phyloP scores from a whole-genome alignment of 2,797 vertebrate species.

The Hylomyscus alleni region DNA sequence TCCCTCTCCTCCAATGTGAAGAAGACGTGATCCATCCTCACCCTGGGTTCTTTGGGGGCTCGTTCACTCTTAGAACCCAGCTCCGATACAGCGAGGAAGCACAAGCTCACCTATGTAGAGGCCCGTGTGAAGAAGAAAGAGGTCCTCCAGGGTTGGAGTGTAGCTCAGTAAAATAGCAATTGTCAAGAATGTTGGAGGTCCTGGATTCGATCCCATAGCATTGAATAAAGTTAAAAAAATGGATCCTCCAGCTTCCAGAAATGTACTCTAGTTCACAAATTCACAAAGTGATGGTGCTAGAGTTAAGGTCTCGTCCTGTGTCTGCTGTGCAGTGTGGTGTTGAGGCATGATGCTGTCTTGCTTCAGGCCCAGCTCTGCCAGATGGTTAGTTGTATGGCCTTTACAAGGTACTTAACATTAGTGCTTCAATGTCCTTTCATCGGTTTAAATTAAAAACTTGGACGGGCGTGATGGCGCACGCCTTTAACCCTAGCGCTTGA shows the following conservation, averaged over 20 bases:
- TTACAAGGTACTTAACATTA: constrained; percentile 1
- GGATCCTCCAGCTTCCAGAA: background rate
- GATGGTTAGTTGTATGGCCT: background rate
- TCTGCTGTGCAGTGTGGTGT: background rate
- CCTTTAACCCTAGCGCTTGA: background rate
- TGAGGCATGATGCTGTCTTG: background rate
- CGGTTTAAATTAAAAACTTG: constrained; percentile 1
- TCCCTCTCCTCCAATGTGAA: background rate
- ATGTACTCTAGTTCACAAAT: background rate
- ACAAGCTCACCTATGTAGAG: background rate
- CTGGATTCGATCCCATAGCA: background rate
- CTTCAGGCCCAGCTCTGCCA: constrained; percentile 17
- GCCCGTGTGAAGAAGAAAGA: background rate
- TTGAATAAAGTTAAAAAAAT: background rate
- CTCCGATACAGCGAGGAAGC: background rate
- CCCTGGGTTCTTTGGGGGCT: background rate
- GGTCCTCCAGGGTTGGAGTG: background rate
- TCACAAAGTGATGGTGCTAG: background rate
- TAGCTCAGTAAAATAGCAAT: background rate
- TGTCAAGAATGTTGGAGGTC: background rate
- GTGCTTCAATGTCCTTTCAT: background rate
- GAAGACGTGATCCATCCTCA: background rate
- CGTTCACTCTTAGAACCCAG: background rate
- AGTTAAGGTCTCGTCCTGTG: background rate
- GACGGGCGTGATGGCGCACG: background rate